phyloP scores from a whole-genome alignment of 2,113 vertebrate genomes.

The Phycodurus eques region DNA sequence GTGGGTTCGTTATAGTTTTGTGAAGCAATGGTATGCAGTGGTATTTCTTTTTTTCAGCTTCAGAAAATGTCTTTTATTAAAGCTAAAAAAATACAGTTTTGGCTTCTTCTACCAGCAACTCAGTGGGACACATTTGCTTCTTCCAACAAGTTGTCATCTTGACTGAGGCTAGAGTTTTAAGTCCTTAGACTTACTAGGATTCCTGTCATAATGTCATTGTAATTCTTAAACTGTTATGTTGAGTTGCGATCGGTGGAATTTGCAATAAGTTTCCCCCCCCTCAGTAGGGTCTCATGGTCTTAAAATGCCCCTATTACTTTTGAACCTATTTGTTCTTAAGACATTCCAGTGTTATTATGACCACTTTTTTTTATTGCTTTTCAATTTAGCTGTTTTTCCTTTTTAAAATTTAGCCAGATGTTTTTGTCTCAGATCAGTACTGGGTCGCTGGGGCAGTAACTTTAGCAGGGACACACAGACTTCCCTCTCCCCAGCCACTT shows the following conservation, averaged over 20 bases:
- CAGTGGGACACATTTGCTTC: conserved; percentile 13
- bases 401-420: neutral
- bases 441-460: neutral
- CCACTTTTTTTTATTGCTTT: neutral
- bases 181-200: neutral
- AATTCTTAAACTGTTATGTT: too few relatives aligned
- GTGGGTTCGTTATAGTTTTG: conserved; percentile 24
- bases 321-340: conserved; percentile 1
- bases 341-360: neutral
- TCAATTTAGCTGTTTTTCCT: neutral
- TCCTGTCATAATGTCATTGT: neutral
- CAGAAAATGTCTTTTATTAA: conserved; percentile 57
- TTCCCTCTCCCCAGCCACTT: too few relatives aligned
- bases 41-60: conserved; percentile 50
- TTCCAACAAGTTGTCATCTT: conserved; percentile 30
- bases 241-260: neutral
- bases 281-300: neutral
- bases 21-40: conserved; percentile 31
- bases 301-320: neutral
- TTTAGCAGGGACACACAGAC: too few relatives aligned
- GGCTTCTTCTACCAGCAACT: conserved; percentile 27
- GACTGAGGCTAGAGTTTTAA: conserved; percentile 15
- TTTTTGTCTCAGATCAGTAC: neutral
- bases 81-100: conserved; percentile 48
- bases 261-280: neutral